These are phyloP conservation scores for Potamarius usumacintae DNA, from an alignment of 2,113 vertebrate genomes.

Conservation along the genomic window DNA sequence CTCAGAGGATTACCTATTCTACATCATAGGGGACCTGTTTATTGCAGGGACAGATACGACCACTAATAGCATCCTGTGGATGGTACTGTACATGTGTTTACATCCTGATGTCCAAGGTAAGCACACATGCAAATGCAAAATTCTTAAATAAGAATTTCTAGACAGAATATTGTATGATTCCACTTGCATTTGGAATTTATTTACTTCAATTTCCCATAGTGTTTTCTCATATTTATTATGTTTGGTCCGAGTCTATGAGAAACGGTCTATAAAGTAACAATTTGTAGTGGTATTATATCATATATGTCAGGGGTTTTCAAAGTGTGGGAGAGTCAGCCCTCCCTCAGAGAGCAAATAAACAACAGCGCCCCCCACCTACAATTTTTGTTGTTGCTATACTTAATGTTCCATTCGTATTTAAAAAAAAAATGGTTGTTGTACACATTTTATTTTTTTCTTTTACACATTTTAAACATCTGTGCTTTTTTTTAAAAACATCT, in stretches of 20 bases:
- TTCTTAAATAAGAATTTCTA: neutral
- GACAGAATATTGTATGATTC: neutral
- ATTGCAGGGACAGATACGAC: conserved; percentile 96
- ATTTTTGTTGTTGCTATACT: no score
- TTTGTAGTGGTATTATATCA: neutral
- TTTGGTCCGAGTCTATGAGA: neutral
- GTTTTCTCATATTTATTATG: neutral
- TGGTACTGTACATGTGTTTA: conserved; percentile 88
- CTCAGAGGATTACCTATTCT: conserved; percentile 90
- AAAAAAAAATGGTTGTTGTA: no score
- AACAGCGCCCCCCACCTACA: no score
- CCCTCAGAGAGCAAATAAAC: no score
- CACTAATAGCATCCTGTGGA: conserved; percentile 92
- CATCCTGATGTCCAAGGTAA: conserved; percentile 88
- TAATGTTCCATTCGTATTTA: no score
- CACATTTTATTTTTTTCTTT: no score
- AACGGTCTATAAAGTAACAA: neutral
- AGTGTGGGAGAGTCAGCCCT: no score
- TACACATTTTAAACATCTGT: no score
- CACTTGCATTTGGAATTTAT: neutral
- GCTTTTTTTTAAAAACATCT: no score
- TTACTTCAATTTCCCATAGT: neutral
- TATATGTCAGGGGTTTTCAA: no score
- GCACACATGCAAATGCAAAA: neutral
- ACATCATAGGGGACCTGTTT: conserved; percentile 93